phyloP scores from a whole-genome alignment of 1,140 invertebrate genomes.

The Drosophila kanapiae region DNA sequence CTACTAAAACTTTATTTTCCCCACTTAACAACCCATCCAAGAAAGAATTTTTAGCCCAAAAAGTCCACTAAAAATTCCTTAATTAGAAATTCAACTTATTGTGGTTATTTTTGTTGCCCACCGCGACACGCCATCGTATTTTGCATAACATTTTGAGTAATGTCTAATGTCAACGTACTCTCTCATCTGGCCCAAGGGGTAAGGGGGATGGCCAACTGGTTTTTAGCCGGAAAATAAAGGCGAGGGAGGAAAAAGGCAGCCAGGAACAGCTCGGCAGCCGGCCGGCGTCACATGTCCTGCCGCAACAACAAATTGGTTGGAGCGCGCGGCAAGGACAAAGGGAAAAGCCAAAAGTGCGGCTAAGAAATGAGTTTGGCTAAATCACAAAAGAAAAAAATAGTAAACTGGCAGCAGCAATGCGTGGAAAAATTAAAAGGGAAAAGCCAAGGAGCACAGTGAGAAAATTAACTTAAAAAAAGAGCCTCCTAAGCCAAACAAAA shows the following conservation, averaged over 20 bases:
- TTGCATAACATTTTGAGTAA: conserved; percentile 79
- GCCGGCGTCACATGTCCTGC: conserved; percentile 67
- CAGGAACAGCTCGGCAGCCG: conserved; percentile 20
- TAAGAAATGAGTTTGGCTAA: conserved; percentile 73
- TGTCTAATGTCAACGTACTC: conserved; percentile 82
- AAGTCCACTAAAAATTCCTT: conserved; percentile 44
- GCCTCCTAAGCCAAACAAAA: no score
- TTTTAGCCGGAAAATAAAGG: conserved; percentile 4
- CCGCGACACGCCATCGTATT: conserved; percentile 71
- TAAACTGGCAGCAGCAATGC: conserved; percentile 37
- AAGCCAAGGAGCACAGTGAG: conserved; percentile 15
- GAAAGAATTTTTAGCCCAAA: not conserved
- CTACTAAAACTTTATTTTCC: not conserved
- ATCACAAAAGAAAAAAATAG: conserved; percentile 9
- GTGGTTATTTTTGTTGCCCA: conserved; percentile 37
- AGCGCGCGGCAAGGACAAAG: conserved; percentile 36
- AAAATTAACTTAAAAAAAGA: not conserved
- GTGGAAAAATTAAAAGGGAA: conserved; percentile 37
- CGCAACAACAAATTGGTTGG: conserved; percentile 73
- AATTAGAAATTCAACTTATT: conserved; percentile 59
- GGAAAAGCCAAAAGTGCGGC: conserved; percentile 68
- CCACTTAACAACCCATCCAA: no score
- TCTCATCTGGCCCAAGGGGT: conserved; percentile 37
- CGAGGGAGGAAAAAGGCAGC: conserved; percentile 16
- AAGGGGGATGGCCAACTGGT: conserved; percentile 30